Evolutionary conservation across 2,797 vertebrate genomes (phyloP).

Genomic region (Alcedo quadribrachys): DNA sequence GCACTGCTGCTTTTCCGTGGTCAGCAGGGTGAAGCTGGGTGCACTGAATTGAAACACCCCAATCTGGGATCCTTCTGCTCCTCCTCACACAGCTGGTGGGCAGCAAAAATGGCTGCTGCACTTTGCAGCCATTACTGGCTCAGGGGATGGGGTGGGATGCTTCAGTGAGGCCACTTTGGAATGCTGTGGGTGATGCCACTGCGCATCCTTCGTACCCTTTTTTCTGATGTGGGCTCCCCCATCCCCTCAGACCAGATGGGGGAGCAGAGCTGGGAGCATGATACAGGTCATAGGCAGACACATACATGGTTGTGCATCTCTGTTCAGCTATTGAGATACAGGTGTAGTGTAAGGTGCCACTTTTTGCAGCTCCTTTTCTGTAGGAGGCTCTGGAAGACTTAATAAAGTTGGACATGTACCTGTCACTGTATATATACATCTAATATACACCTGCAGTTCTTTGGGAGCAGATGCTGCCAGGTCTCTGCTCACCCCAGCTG

Average conservation of each 20-base stretch:
- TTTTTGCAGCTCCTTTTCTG: background rate
- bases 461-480: rapidly evolving
- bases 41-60: background rate
- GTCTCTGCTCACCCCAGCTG: background rate
- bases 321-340: background rate
- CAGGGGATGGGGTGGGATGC: background rate
- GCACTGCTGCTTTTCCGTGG: background rate
- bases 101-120: background rate
- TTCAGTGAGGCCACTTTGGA: rapidly evolving
- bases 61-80: rapidly evolving
- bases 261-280: background rate
- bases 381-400: background rate
- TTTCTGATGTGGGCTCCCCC: background rate
- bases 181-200: rapidly evolving
- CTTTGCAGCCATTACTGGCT: rapidly evolving
- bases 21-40: background rate
- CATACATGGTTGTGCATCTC: background rate
- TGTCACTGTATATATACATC: rapidly evolving
- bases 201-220: rapidly evolving
- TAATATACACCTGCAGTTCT: background rate
- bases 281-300: background rate
- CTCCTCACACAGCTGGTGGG: background rate
- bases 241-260: background rate
- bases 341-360: rapidly evolving
- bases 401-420: background rate